Conservation (phyloP, 2,113 vertebrate genomes). For the Colaptes auratus region DNA sequence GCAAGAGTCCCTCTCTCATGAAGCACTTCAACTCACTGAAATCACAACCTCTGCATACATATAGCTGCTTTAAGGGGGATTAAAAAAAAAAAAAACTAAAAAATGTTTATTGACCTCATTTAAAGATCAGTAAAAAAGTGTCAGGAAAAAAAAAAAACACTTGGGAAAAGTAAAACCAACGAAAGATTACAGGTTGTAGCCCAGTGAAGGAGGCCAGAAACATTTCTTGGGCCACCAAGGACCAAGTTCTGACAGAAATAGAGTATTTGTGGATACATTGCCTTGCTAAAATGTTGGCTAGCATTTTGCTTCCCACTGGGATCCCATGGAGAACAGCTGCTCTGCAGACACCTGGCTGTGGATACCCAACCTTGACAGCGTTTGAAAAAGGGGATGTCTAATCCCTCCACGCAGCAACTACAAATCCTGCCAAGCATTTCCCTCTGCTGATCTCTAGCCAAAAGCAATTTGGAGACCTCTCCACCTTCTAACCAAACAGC, state of each 20-base stretch:
- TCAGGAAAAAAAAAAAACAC: background rate
- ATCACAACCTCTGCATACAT: background rate
- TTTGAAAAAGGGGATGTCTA: background rate
- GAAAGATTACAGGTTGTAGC: background rate
- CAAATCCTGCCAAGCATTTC: background rate
- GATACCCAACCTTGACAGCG: background rate
- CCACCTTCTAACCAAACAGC: background rate
- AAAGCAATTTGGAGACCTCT: background rate
- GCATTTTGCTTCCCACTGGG: background rate
- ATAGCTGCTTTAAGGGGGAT: fast-evolving
- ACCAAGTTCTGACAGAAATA: background rate
- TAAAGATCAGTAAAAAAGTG: background rate
- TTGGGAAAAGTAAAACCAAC: background rate
- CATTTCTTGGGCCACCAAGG: background rate
- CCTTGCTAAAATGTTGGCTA: background rate
- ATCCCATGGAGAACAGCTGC: background rate
- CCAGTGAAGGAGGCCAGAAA: background rate
- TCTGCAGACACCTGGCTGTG: background rate
- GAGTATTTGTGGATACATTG: background rate
- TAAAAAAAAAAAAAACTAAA: background rate
- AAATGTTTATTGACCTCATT: background rate
- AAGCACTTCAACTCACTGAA: background rate
- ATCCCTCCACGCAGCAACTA: background rate
- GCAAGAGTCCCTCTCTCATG: background rate
- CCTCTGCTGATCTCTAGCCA: background rate